Conservation (phyloP, 1,140 invertebrate genomes). For the Saxidomus purpurata region DNA sequence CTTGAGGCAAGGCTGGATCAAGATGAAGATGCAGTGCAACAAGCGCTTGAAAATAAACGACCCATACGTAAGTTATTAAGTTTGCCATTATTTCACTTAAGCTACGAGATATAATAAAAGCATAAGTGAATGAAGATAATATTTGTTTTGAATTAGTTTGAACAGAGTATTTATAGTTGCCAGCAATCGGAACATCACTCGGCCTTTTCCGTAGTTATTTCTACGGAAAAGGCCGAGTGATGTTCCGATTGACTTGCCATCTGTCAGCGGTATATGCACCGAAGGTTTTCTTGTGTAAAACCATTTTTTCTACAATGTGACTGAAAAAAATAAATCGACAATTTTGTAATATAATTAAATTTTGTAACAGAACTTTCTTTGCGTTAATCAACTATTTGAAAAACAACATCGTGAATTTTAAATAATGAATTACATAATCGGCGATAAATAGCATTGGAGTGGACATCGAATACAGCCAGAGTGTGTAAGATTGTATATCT, state of each 20-base stretch:
- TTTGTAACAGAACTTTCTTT: too few species aligned
- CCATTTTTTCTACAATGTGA: neutral
- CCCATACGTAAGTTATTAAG: neutral
- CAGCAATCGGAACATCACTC: neutral
- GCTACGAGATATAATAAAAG: neutral
- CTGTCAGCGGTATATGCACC: too few species aligned
- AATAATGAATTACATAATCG: too few species aligned
- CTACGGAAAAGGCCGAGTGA: too few species aligned
- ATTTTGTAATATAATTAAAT: too few species aligned
- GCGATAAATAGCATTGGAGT: too few species aligned
- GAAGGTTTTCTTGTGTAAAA: too few species aligned
- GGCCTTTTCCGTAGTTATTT: neutral
- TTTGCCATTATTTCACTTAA: too few species aligned
- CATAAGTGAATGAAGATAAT: neutral
- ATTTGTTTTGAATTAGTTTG: neutral
- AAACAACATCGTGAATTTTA: too few species aligned
- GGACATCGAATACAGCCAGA: neutral
- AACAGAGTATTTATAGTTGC: neutral
- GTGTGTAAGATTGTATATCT: neutral
- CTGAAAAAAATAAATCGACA: neutral
- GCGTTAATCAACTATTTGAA: too few species aligned
- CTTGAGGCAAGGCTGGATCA: neutral
- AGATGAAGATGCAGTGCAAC: neutral
- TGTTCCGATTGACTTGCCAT: too few species aligned
- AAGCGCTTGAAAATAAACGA: neutral